Percentiles rank a stretch among this genome's conserved stretches.
Conservation (phyloP, 2,113 vertebrate genomes). For the Pangasianodon hypophthalmus region DNA sequence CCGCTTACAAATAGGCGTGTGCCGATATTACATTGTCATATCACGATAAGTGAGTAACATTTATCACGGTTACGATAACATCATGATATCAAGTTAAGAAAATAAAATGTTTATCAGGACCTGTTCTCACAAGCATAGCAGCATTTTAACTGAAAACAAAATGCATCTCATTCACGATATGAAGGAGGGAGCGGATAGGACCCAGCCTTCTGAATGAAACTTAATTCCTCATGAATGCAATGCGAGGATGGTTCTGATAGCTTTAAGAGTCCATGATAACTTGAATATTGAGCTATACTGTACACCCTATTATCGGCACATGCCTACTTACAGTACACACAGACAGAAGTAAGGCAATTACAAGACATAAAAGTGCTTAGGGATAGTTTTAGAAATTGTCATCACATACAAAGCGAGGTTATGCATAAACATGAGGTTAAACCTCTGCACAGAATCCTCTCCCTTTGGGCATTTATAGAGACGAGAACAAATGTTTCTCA, state of each 20-base stretch:
- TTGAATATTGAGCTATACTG: conserved; percentile 16
- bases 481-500: neutral
- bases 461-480: conserved; percentile 29
- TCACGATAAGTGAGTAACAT: neutral
- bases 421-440: conserved; percentile 29
- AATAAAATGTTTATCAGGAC: conserved; percentile 14
- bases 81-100: neutral
- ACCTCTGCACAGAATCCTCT: conserved; percentile 41
- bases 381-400: conserved; percentile 41
- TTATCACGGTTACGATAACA: neutral
- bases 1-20: conserved; percentile 33
- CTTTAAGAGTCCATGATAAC: neutral
- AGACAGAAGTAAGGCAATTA: conserved; percentile 49
- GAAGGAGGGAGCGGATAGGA: neutral
- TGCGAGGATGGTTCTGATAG: neutral
- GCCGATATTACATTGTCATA: conserved; percentile 8
- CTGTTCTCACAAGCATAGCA: conserved; percentile 14
- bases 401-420: conserved; percentile 47
- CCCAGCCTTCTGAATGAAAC: neutral
- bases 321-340: conserved; percentile 23
- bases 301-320: conserved; percentile 16
- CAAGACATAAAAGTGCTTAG: conserved; percentile 48
- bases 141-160: neutral
- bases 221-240: conserved; percentile 4
- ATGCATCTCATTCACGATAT: neutral